Base-by-base conservation (phyloP, 2,888 invertebrate genomes). In the Stenichneumon culpator region DNA sequence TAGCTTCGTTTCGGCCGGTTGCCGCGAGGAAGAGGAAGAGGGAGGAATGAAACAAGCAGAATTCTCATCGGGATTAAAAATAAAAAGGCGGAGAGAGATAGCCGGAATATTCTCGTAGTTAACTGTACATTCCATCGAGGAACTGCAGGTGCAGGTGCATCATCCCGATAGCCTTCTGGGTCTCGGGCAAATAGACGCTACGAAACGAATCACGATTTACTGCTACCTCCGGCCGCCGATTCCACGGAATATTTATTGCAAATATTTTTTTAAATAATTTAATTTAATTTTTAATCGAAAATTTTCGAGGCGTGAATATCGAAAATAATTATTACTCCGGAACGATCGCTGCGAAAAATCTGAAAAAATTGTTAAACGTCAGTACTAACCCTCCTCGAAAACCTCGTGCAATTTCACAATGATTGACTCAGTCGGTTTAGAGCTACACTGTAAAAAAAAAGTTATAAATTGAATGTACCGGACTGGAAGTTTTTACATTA, bases 91-190 rank as follows among this genome's bases (percentile, higher is more conserved):
- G 57, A 57, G 57, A 22, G 73, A 60, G 60, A 63, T 47, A 63
- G 63, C 60, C 16, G 74, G 47, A 63, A 65, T 65, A 65, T 75
- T 65, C 63, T 50, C 65, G 63, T 50, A 50, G 65, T 47, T 75
- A 75, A 75, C 75, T 50, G 65, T 75, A 65, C 19, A 75, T 75
- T 63, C 65, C 65, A 65, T 65, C 65, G 75, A 36, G 32, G 32
- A 14, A 16, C 50, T 57, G 73, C 65, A 36, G 50, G 16, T 32
- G 65, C 75, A 75, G 65, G 75, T 65, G 65, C 65, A 75, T 28
- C 19, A 25, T 57, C 25, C 32, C 65, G 75, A 75, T 75, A 65
- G 39, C 39, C 50, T 32, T 50, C 50, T 47, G 50, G 32, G 32
- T 50, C 65, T 32, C 19, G 44, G 0, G 50, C 22, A 36, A 65